A percentile compares a stretch with the other conserved stretches of the same genome.
Evolutionary conservation across 1,140 invertebrate species (phyloP).

Genomic region (Drosophila santomea): DNA sequence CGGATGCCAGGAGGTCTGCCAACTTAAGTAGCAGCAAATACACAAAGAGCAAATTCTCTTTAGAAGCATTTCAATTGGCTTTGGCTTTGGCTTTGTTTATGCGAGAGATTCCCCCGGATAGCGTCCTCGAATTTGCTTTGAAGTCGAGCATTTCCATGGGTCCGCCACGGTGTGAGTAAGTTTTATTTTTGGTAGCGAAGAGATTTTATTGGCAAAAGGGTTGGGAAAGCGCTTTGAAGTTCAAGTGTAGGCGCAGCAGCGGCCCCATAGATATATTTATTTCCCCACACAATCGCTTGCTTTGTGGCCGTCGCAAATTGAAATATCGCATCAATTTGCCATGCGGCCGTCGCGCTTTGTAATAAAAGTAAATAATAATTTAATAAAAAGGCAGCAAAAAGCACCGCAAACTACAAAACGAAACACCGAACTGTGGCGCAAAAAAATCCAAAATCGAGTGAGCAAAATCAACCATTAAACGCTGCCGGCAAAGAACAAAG

Average conservation of each 20-base stretch:
- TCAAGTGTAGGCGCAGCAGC: constrained; percentile 64
- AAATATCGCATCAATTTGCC: constrained; percentile 81
- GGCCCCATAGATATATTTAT: constrained; percentile 61
- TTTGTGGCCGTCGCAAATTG: constrained; percentile 74
- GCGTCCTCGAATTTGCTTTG: constrained; percentile 56
- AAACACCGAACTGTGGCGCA: constrained; percentile 17
- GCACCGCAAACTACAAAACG: constrained; percentile 39
- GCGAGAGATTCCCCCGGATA: constrained; percentile 31
- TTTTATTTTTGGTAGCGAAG: constrained; percentile 67
- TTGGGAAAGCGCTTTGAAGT: constrained; percentile 72
- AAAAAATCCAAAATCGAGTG: constrained; percentile 35
- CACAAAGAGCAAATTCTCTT: constrained; percentile 50
- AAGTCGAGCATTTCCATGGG: constrained; percentile 54
- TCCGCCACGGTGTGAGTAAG: constrained; percentile 14
- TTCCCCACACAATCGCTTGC: constrained; percentile 33
- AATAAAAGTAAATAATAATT: constrained; percentile 83
- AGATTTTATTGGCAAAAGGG: constrained; percentile 79
- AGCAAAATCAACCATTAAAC: constrained; percentile 72
- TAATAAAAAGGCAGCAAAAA: constrained; percentile 65
- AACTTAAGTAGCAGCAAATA: constrained; percentile 78
- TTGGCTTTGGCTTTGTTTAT: constrained; percentile 76
- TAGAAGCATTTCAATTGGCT: constrained; percentile 74
- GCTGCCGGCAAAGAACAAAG: constrained; percentile 80
- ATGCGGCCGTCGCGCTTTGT: constrained; percentile 78
- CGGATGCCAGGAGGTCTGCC: constrained; percentile 16